Conservation (phyloP, 2,113 vertebrate genomes). For the Hypomesus transpacificus region DNA sequence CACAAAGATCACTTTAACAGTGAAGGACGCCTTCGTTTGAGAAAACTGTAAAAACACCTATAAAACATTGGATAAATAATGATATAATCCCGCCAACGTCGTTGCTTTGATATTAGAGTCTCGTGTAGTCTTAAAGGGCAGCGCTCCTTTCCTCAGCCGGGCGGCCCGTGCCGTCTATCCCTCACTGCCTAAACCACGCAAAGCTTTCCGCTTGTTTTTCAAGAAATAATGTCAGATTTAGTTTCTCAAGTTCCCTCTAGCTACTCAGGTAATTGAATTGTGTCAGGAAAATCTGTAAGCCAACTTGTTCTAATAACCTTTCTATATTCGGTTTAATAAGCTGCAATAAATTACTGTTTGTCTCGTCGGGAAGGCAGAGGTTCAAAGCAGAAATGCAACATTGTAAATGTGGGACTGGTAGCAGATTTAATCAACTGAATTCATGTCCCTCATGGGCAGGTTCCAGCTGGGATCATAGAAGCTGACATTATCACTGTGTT, state of each 20-base stretch:
- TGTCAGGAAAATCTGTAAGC: slow-evolving; percentile 6
- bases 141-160: too few species aligned
- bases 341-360: slow-evolving; percentile 2
- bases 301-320: slow-evolving; percentile 15
- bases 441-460: not conserved
- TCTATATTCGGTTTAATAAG: slow-evolving; percentile 19
- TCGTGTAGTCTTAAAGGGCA: not conserved
- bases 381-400: slow-evolving; percentile 13
- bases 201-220: not conserved
- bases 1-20: not conserved
- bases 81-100: not conserved
- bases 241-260: not conserved
- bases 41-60: not conserved
- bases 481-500: not conserved
- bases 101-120: not conserved
- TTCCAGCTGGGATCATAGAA: slow-evolving; percentile 1
- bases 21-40: not conserved
- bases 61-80: not conserved
- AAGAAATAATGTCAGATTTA: not conserved
- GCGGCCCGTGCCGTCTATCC: not conserved
- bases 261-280: slow-evolving; percentile 17
- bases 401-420: slow-evolving; percentile 5
- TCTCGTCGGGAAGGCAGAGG: slow-evolving; percentile 6
- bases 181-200: not conserved
- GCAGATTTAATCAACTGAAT: slow-evolving; percentile 7